Evolutionary conservation across 2,113 vertebrate genomes (phyloP).

Genomic region (Chaetura pelagica): DNA sequence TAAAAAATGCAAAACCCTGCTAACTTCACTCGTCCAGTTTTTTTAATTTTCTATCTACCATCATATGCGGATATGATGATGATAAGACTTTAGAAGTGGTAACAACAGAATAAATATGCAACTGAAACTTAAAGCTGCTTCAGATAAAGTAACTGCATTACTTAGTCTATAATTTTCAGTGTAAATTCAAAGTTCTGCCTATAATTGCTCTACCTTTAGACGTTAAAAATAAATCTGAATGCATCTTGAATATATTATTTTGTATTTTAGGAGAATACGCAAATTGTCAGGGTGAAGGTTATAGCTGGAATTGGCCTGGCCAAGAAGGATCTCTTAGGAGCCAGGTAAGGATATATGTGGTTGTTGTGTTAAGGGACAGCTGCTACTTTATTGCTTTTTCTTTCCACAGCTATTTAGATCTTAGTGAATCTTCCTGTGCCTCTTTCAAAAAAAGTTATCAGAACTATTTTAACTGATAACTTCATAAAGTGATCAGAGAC

Average conservation of each 20-base stretch:
- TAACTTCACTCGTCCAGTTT: not conserved
- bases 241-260: not conserved
- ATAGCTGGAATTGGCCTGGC: slow-evolving; percentile 92
- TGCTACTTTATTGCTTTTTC: not conserved
- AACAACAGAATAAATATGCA: not conserved
- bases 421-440: not conserved
- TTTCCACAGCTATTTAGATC: not conserved
- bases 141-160: not conserved
- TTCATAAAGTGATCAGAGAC: not conserved
- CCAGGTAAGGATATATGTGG: slow-evolving; percentile 83
- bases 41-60: not conserved
- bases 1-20: not conserved
- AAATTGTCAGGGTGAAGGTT: slow-evolving; percentile 90
- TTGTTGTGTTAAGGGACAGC: not conserved
- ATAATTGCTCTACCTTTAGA: not conserved
- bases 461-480: not conserved
- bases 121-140: not conserved
- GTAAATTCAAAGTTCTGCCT: not conserved
- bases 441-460: not conserved
- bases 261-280: slow-evolving; percentile 81
- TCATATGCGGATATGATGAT: not conserved
- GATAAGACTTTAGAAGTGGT: not conserved
- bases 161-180: not conserved
- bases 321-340: slow-evolving; percentile 96
- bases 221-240: not conserved